These are phyloP conservation scores for Holothuria glaberrima DNA, from an alignment of 35 echinoderm and acorn worm genomes.

Conservation along the genomic window DNA sequence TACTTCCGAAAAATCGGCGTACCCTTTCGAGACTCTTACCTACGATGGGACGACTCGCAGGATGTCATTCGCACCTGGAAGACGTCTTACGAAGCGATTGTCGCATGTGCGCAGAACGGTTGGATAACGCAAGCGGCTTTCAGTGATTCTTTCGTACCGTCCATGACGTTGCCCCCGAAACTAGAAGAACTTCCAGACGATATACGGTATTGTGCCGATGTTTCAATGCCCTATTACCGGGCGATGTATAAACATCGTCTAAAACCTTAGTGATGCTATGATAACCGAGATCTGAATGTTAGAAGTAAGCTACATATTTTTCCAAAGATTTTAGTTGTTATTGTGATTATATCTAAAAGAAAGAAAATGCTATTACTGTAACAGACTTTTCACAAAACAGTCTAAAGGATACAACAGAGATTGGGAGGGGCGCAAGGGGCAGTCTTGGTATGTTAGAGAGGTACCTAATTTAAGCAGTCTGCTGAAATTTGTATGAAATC, in stretches of 20 bases:
- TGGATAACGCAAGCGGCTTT: conserved; percentile 46
- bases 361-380: too few relatives aligned
- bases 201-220: conserved; percentile 45
- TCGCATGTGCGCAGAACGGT: conserved; percentile 41
- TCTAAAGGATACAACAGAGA: too few relatives aligned
- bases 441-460: too few relatives aligned
- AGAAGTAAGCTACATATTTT: too few relatives aligned
- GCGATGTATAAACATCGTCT: conserved; percentile 42
- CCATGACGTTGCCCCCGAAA: neutral
- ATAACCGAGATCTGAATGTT: neutral
- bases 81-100: conserved; percentile 53
- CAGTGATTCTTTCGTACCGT: conserved; percentile 2
- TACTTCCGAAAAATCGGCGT: conserved; percentile 46
- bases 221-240: conserved; percentile 55
- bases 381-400: too few relatives aligned
- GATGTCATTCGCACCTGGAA: conserved; percentile 49
- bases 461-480: too few relatives aligned
- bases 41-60: conserved; percentile 19
- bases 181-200: conserved; percentile 19
- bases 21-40: conserved; percentile 7
- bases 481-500: too few relatives aligned
- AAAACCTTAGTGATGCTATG: neutral
- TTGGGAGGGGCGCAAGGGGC: too few relatives aligned
- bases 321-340: too few relatives aligned
- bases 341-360: too few relatives aligned